Percentiles rank a stretch among this genome's conserved stretches.
These are phyloP conservation scores for Pristionchus japonicus DNA, from an alignment of 2,888 invertebrate species.

Conservation along the genomic window DNA sequence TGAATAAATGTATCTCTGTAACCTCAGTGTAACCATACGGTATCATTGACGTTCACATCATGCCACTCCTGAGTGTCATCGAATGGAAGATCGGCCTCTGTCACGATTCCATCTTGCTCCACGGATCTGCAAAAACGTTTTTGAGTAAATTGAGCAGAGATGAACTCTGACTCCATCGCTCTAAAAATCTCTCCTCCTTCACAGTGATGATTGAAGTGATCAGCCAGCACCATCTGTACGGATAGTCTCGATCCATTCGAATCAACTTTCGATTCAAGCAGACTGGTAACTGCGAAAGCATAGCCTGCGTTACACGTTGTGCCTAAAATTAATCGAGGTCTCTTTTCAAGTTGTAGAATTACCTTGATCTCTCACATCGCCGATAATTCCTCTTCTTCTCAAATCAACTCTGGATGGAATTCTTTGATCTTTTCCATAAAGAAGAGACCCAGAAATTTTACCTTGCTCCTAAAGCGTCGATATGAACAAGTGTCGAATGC, in stretches of 20 bases:
- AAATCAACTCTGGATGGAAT: not conserved
- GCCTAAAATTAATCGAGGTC: no score
- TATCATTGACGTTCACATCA: not conserved
- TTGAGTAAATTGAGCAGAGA: not conserved
- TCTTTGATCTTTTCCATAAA: not conserved
- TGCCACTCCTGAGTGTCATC: not conserved
- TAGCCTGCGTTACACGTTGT: not conserved
- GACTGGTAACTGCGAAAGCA: not conserved
- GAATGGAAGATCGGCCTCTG: not conserved
- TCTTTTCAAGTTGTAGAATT: no score
- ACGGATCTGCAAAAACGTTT: not conserved
- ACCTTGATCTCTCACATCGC: not conserved
- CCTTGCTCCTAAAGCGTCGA: not conserved
- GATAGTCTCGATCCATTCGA: not conserved
- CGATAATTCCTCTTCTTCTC: not conserved
- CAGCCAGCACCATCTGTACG: not conserved
- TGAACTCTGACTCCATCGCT: not conserved
- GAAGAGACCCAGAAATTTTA: not conserved
- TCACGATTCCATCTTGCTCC: not conserved
- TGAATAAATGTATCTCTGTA: no score
- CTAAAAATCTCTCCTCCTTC: not conserved
- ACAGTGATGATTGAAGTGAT: not conserved
- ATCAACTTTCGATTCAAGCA: not conserved
- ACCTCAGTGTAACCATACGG: not conserved
- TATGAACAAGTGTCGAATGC: no score